Conservation (phyloP, 2,113 vertebrate species). For the Ailuropoda melanoleuca region DNA sequence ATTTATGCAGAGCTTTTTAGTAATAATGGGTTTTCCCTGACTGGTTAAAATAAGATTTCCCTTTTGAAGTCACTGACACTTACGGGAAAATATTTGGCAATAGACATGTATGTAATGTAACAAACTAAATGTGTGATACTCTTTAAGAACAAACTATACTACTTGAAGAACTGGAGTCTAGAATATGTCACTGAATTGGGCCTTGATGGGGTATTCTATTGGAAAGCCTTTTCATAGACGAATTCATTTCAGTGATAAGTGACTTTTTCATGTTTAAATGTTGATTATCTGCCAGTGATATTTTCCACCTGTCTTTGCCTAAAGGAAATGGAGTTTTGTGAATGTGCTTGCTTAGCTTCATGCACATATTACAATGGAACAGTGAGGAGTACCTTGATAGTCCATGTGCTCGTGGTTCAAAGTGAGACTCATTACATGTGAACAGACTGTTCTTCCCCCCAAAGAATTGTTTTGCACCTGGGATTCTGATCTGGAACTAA, state of each 20-base stretch:
- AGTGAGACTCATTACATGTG: neutral
- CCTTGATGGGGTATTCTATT: neutral
- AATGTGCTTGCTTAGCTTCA: neutral
- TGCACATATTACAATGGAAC: neutral
- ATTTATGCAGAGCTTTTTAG: neutral
- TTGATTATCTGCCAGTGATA: conserved; percentile 6
- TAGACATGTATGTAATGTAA: neutral
- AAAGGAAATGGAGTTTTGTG: neutral
- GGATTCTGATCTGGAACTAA: neutral
- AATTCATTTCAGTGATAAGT: neutral
- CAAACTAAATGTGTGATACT: neutral
- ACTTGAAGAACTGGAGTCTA: neutral
- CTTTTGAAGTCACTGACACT: neutral
- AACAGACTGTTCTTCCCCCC: neutral
- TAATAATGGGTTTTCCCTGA: neutral
- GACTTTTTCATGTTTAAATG: conserved; percentile 22
- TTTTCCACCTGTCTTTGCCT: neutral
- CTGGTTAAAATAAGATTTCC: conserved; percentile 43
- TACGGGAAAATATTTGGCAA: neutral
- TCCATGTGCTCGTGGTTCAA: neutral
- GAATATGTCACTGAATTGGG: neutral
- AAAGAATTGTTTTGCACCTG: neutral
- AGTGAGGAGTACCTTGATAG: neutral
- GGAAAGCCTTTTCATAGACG: neutral
- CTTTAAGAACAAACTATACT: neutral